These are phyloP conservation scores for Slavum lentiscoides DNA, from an alignment of 2,888 invertebrate genomes.

Conservation along the genomic window DNA sequence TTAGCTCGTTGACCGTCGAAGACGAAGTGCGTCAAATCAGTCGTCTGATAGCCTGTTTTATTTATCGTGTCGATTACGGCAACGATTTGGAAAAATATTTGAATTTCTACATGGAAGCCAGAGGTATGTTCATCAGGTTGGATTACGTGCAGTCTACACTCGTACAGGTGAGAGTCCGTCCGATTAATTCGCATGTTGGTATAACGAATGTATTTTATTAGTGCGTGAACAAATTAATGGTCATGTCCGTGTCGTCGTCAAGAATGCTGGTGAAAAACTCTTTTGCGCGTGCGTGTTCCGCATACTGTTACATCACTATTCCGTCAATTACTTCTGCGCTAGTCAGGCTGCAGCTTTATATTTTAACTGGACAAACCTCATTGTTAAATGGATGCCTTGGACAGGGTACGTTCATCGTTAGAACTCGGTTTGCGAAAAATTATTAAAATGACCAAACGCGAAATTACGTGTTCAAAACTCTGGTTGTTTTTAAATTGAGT, in stretches of 20 bases:
- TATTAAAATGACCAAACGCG: too few relatives aligned
- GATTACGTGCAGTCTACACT: constrained; percentile 83
- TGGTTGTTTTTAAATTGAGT: too few relatives aligned
- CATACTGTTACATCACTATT: constrained; percentile 93
- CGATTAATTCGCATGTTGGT: background rate
- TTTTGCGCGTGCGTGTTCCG: constrained; percentile 90
- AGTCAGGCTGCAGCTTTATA: constrained; percentile 79
- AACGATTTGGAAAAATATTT: constrained; percentile 88
- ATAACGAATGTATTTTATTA: constrained; percentile 60
- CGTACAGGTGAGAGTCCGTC: constrained; percentile 70
- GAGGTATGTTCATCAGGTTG: constrained; percentile 86
- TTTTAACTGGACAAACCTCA: constrained; percentile 86
- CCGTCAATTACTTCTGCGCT: constrained; percentile 88
- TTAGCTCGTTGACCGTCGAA: constrained; percentile 84
- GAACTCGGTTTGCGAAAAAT: too few relatives aligned
- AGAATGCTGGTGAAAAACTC: constrained; percentile 79
- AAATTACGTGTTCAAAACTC: too few relatives aligned
- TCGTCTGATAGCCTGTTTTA: constrained; percentile 77
- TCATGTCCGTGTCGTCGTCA: constrained; percentile 70
- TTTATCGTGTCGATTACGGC: constrained; percentile 80
- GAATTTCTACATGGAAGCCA: constrained; percentile 89
- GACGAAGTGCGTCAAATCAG: constrained; percentile 89
- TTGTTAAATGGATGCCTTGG: constrained; percentile 86
- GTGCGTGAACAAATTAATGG: constrained; percentile 80
- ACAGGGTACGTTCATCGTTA: constrained; percentile 68